Conservation (phyloP, 1,140 invertebrate species). For the Drosophila quadrilineata region DNA sequence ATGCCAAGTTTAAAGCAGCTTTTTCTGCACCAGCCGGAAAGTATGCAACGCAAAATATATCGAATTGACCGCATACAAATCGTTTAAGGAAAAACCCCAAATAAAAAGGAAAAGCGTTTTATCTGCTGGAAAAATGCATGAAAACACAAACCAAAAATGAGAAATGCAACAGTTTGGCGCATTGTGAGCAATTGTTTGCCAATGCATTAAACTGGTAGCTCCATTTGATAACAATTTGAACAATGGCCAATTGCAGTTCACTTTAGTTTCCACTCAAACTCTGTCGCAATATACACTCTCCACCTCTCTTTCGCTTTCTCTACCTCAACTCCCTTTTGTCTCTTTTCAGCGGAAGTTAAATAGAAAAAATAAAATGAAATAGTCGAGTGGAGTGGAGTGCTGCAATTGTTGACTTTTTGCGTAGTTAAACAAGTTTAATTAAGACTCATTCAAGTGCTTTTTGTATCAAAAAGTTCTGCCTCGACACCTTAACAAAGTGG, state of each 20-base stretch:
- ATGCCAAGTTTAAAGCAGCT: background rate
- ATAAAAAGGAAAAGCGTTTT: background rate
- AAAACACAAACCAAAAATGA: background rate
- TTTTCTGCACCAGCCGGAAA: background rate
- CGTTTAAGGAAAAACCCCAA: background rate
- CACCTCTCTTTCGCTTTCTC: background rate
- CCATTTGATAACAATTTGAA: slow-evolving; percentile 47
- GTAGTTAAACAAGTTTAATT: slow-evolving; percentile 48
- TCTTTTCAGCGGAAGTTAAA: background rate
- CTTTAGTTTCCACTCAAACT: slow-evolving; percentile 37
- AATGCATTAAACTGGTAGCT: slow-evolving; percentile 60
- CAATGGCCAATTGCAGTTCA: slow-evolving; percentile 34
- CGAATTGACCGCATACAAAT: background rate
- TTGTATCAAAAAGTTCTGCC: slow-evolving; percentile 5
- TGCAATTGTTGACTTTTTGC: slow-evolving; percentile 45
- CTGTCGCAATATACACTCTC: no score
- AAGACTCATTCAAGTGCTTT: slow-evolving; percentile 24
- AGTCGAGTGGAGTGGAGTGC: background rate
- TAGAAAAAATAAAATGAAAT: background rate
- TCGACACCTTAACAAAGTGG: slow-evolving; percentile 26
- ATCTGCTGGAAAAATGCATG: background rate
- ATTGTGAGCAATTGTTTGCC: slow-evolving; percentile 59
- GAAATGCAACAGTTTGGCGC: slow-evolving; percentile 56
- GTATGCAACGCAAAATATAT: slow-evolving; percentile 8
- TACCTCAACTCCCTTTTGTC: background rate